Conservation (phyloP, 2,888 invertebrate species). For the Tinea pellionella region DNA sequence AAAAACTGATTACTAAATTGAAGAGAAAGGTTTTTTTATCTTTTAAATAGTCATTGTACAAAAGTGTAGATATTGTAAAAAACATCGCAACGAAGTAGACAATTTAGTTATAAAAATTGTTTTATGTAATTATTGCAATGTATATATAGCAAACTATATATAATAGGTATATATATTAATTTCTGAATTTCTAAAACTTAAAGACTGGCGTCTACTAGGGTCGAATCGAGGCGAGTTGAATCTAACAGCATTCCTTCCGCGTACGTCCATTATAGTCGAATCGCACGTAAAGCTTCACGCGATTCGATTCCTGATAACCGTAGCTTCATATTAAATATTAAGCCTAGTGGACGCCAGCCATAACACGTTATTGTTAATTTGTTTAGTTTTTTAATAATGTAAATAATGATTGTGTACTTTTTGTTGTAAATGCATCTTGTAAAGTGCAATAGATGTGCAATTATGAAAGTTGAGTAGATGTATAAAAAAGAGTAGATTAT, state of each 20-base stretch:
- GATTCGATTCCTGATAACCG: too few species aligned
- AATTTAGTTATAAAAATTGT: neutral
- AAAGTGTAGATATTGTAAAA: neutral
- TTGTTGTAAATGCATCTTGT: conserved; percentile 68
- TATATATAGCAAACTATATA: conserved; percentile 24
- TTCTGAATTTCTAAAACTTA: too few species aligned
- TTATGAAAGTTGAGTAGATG: conserved; percentile 62
- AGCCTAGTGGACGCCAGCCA: too few species aligned
- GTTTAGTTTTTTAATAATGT: conserved; percentile 22
- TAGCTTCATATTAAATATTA: too few species aligned
- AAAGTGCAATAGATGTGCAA: conserved; percentile 67
- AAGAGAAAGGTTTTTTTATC: neutral
- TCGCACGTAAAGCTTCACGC: too few species aligned
- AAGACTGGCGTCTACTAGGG: too few species aligned
- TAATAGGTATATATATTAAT: conserved; percentile 15
- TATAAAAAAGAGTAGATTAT: conserved; percentile 30
- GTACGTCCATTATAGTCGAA: too few species aligned
- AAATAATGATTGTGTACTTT: conserved; percentile 58
- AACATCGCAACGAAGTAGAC: conserved; percentile 2
- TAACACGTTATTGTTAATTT: neutral
- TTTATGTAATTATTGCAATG: neutral
- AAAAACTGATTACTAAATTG: too few species aligned
- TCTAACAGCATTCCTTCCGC: too few species aligned
- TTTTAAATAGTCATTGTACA: neutral
- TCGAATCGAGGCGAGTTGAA: too few species aligned